Evolutionary conservation across 35 echinoderm and acorn worm species (phyloP).

Genomic region (Ophiothrix spiculata): DNA sequence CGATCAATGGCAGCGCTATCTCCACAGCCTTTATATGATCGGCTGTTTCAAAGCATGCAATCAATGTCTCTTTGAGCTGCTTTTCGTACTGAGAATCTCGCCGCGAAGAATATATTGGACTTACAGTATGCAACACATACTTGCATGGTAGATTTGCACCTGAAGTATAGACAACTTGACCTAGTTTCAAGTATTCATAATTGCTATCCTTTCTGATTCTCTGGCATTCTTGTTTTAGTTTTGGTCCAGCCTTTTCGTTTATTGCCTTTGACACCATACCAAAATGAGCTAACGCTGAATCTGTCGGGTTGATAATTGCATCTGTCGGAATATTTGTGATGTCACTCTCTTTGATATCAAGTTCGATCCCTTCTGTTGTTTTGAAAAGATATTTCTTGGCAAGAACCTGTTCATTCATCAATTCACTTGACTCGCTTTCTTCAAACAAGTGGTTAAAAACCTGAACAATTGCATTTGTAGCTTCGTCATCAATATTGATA

Average conservation of each 20-base stretch:
- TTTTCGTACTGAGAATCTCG: neutral
- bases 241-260: neutral
- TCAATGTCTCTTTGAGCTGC: neutral
- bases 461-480: neutral
- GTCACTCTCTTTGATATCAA: neutral
- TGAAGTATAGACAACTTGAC: neutral
- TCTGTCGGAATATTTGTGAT: neutral
- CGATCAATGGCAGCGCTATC: neutral
- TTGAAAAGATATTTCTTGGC: neutral
- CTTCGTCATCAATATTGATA: neutral
- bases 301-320: slow-evolving; percentile 17
- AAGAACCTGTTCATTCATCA: neutral
- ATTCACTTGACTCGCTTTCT: neutral
- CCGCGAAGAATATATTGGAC: neutral
- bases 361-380: slow-evolving; percentile 18
- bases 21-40: neutral
- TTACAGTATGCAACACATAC: neutral
- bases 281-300: neutral
- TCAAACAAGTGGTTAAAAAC: neutral
- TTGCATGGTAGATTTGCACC: neutral
- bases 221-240: neutral
- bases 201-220: neutral
- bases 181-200: neutral
- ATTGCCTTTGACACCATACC: slow-evolving; percentile 21
- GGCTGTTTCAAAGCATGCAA: neutral